Base-by-base conservation (phyloP, 2,113 vertebrate genomes). In the Apus apus region DNA sequence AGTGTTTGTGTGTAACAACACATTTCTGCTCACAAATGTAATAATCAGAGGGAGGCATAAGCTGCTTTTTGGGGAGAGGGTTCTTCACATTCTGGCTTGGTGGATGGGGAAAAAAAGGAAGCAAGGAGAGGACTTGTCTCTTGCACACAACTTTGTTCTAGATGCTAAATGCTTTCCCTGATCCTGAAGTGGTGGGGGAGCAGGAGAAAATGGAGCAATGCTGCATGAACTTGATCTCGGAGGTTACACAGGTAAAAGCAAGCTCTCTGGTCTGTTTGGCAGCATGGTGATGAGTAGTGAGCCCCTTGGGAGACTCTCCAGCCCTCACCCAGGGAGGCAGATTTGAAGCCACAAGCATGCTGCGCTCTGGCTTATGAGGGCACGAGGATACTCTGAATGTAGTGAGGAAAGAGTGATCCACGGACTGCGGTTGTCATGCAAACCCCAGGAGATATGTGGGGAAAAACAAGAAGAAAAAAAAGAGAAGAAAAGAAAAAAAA, bases 51-150 rank as follows among this genome's bases (percentile, higher is more conserved):
- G 65, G 61, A 60, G 66, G 19, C 30, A 40, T 13, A 95, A 53
- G 21, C 40, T 26, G 22, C 2, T 36, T 79, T 85, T 23, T 20
- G 25, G 5, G 5, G 10, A 32, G 6, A 38, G 7, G 7, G 3
- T 2, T 13, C 68, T 76, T 65, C n/a, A 17, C 1, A 0, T 84
- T 85, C 30, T 50, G 40, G 7, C 18, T 56, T 38, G 21, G 21
- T 45, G 30, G 62, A 40, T 32, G 14, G 36, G 36, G 65, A 81
- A 86, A 64, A 8, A 45, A 43, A 40, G 23, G 13, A 76, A 78
- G n/a, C 0, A 0, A 73, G 34, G 50, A 58, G 4, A 11, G 32
- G 74, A 30, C 26, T 56, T 3, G 1, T 48, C 15, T 25, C 26
- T 74, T 60, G 40, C 29, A 40, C 21, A 13, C 0, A 0, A n/a